These are phyloP conservation scores for Centruroides vittatus DNA, from an alignment of 1,140 invertebrate species.

Conservation along the genomic window DNA sequence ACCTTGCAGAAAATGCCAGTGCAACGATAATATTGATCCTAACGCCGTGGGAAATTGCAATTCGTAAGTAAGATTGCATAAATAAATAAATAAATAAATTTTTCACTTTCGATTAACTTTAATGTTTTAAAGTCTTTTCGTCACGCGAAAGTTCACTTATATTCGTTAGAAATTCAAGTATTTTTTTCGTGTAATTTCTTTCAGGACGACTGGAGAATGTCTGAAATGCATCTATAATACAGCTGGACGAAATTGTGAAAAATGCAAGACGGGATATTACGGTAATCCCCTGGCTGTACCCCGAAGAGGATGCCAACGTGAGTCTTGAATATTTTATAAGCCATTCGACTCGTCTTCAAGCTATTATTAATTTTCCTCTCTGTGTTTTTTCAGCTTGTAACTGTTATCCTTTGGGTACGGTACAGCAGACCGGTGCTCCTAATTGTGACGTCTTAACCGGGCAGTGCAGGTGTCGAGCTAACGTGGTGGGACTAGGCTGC, in stretches of 20 bases:
- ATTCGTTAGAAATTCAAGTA: neutral
- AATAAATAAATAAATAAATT: too few relatives aligned
- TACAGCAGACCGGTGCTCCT: conserved; percentile 43
- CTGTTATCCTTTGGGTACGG: conserved; percentile 53
- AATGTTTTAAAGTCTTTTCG: neutral
- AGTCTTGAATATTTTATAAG: conserved; percentile 6
- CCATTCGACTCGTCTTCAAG: neutral
- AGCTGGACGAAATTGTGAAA: conserved; percentile 61
- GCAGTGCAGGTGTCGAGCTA: conserved; percentile 70
- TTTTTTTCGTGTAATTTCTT: neutral
- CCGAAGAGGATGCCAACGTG: conserved; percentile 72
- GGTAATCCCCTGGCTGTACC: conserved; percentile 67
- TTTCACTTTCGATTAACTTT: too few relatives aligned
- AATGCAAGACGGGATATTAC: conserved; percentile 72
- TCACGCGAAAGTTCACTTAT: neutral
- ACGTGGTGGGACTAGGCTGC: conserved; percentile 77
- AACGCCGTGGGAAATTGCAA: conserved; percentile 69
- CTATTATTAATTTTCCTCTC: neutral
- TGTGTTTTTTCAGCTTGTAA: conserved; percentile 28
- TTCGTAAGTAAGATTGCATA: conserved; percentile 18
- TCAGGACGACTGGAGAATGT: conserved; percentile 63
- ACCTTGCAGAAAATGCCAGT: conserved; percentile 73
- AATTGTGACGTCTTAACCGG: conserved; percentile 62
- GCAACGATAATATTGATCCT: conserved; percentile 76
- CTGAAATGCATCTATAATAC: conserved; percentile 95